Percentiles rank a stretch among this genome's conserved stretches.
phyloP scores from a whole-genome alignment of 2,888 invertebrate species.

The Andrena dorsata region DNA sequence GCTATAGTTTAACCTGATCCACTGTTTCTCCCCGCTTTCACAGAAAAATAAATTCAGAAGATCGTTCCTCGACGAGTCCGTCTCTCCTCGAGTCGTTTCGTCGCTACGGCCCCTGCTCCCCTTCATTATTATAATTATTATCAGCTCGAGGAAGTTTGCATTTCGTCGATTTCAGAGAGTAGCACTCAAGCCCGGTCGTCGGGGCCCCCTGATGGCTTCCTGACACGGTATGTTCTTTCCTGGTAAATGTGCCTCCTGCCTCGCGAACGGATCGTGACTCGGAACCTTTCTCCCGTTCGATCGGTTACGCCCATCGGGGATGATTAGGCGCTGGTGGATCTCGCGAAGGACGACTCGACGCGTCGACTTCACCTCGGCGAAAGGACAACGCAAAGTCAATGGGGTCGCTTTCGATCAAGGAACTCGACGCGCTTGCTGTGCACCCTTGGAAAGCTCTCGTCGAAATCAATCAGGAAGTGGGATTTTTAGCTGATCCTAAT shows the following conservation, averaged over 20 bases:
- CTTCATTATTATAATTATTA: slow-evolving; percentile 40
- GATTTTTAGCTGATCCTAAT: background rate
- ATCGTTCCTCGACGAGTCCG: background rate
- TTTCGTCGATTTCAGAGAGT: slow-evolving; percentile 64
- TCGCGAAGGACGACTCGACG: slow-evolving; percentile 14
- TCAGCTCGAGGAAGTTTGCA: slow-evolving; percentile 46
- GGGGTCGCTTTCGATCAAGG: background rate
- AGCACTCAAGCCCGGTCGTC: slow-evolving; percentile 41
- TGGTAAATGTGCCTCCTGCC: slow-evolving; percentile 48
- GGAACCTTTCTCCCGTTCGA: slow-evolving; percentile 44
- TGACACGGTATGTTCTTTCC: slow-evolving; percentile 82
- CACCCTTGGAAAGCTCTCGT: background rate
- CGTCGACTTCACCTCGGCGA: slow-evolving; percentile 14
- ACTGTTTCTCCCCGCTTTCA: too few species aligned
- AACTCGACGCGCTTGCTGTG: background rate
- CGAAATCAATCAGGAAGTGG: background rate
- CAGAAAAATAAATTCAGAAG: too few species aligned
- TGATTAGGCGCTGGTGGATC: slow-evolving; percentile 27
- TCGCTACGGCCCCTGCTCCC: background rate
- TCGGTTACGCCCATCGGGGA: slow-evolving; percentile 44
- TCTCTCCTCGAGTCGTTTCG: background rate
- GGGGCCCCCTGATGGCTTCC: slow-evolving; percentile 77
- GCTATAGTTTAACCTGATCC: too few species aligned
- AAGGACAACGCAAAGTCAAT: slow-evolving; percentile 7
- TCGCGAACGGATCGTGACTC: slow-evolving; percentile 48